phyloP scores from a whole-genome alignment of 1,140 invertebrate genomes.

The Bombus waltoni region DNA sequence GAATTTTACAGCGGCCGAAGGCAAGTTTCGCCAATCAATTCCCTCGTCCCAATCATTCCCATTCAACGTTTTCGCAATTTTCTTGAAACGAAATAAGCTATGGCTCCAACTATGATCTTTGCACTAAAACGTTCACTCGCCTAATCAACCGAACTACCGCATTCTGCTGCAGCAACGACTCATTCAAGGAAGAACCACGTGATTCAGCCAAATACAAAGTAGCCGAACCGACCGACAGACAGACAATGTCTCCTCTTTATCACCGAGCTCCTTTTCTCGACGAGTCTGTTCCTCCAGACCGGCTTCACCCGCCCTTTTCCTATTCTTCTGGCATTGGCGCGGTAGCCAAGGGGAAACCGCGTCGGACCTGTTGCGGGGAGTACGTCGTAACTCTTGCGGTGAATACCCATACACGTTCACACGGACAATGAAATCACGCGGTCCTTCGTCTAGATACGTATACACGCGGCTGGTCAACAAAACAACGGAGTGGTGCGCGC shows the following conservation, averaged over 20 bases:
- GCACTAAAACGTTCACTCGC: too few species aligned
- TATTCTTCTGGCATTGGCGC: slow-evolving; percentile 62
- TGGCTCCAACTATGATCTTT: too few species aligned
- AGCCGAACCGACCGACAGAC: not conserved
- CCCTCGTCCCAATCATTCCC: too few species aligned
- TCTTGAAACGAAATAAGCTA: too few species aligned
- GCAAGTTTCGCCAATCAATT: too few species aligned
- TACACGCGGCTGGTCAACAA: not conserved
- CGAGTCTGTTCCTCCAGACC: slow-evolving; percentile 30
- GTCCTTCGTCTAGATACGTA: slow-evolving; percentile 40
- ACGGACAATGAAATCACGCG: slow-evolving; percentile 45
- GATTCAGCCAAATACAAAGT: not conserved
- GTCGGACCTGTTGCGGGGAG: slow-evolving; percentile 75
- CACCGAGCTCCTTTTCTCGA: slow-evolving; percentile 3
- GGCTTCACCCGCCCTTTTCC: slow-evolving; percentile 47
- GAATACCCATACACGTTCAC: slow-evolving; percentile 50
- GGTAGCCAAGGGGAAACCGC: slow-evolving; percentile 68
- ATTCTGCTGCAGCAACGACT: not conserved
- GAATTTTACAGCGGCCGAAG: too few species aligned
- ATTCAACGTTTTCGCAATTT: too few species aligned
- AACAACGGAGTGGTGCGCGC: not conserved
- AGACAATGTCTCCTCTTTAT: slow-evolving; percentile 41
- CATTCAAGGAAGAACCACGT: not conserved
- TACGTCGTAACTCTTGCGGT: slow-evolving; percentile 70
- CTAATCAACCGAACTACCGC: not conserved